Evolutionary conservation across 2,888 invertebrate genomes (phyloP).

Genomic region (Drosophila acutilabella): DNA sequence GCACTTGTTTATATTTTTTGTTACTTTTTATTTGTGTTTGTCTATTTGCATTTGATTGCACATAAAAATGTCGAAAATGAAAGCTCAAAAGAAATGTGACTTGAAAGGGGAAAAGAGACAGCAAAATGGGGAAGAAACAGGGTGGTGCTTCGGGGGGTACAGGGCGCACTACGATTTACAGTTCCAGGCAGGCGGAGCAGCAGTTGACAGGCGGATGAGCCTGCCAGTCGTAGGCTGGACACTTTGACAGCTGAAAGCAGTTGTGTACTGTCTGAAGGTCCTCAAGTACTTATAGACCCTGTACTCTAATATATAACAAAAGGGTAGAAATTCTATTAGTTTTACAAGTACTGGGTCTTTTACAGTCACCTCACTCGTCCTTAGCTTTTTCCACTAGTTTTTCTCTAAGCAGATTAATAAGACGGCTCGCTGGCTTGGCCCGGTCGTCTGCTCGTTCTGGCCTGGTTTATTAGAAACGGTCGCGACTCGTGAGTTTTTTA

Average conservation of each 20-base stretch:
- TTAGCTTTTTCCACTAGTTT: not conserved
- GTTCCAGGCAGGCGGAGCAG: constrained; percentile 27
- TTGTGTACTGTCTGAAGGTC: constrained; percentile 16
- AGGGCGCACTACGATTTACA: constrained; percentile 30
- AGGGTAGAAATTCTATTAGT: too few relatives aligned
- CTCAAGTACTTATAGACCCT: not conserved
- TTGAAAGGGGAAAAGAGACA: not conserved
- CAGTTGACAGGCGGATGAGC: constrained; percentile 75
- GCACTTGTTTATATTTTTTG: constrained; percentile 34
- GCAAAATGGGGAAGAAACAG: not conserved
- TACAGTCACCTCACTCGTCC: too few relatives aligned
- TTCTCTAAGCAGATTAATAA: constrained; percentile 61
- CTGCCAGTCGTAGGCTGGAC: constrained; percentile 71
- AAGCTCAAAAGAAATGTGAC: constrained; percentile 46
- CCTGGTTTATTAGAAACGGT: constrained; percentile 58
- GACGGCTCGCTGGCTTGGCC: constrained; percentile 35
- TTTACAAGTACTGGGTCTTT: too few relatives aligned
- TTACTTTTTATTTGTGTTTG: constrained; percentile 43
- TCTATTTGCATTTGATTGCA: constrained; percentile 78
- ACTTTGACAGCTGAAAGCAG: constrained; percentile 70
- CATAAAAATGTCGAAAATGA: constrained; percentile 75
- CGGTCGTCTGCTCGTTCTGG: constrained; percentile 12
- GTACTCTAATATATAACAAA: not conserved
- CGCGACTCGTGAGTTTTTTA: constrained; percentile 54
- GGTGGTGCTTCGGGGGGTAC: not conserved